Evolutionary conservation across 2,797 vertebrate species (phyloP).

Genomic region (Dallia pectoralis): DNA sequence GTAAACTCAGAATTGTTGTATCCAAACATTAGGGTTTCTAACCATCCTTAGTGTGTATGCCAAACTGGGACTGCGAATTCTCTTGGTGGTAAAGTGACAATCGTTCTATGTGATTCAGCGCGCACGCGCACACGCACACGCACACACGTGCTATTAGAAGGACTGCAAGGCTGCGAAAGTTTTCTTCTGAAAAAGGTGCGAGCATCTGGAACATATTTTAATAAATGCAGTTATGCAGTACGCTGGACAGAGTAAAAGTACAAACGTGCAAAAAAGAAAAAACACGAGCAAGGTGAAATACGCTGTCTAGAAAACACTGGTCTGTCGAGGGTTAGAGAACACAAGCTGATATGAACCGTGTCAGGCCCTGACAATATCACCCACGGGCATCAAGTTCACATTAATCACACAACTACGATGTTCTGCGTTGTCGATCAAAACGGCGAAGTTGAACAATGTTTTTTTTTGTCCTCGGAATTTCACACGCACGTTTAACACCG

Average conservation of each 20-base stretch:
- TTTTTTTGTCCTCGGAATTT: background rate
- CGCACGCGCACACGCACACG: background rate
- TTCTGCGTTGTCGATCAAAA: background rate
- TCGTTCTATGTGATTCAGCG: background rate
- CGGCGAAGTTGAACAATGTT: background rate
- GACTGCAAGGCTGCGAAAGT: constrained; percentile 38
- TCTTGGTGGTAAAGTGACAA: background rate
- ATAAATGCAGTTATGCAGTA: constrained; percentile 24
- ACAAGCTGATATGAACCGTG: background rate
- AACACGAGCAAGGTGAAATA: constrained; percentile 9
- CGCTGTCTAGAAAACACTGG: background rate
- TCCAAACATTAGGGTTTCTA: constrained; percentile 18
- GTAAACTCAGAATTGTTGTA: background rate
- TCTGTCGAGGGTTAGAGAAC: constrained; percentile 11
- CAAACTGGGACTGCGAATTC: background rate
- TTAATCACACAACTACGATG: background rate
- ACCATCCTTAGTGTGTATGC: background rate
- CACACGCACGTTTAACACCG: background rate
- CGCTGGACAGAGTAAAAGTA: constrained; percentile 5
- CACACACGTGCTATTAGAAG: background rate
- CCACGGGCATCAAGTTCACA: background rate
- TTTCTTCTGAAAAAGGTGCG: constrained; percentile 45
- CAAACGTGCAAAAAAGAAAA: constrained; percentile 24
- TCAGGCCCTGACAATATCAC: background rate
- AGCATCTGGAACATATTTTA: constrained; percentile 41